phyloP scores from a whole-genome alignment of 2,888 invertebrate species.

The Nipponacmea schrenckii region DNA sequence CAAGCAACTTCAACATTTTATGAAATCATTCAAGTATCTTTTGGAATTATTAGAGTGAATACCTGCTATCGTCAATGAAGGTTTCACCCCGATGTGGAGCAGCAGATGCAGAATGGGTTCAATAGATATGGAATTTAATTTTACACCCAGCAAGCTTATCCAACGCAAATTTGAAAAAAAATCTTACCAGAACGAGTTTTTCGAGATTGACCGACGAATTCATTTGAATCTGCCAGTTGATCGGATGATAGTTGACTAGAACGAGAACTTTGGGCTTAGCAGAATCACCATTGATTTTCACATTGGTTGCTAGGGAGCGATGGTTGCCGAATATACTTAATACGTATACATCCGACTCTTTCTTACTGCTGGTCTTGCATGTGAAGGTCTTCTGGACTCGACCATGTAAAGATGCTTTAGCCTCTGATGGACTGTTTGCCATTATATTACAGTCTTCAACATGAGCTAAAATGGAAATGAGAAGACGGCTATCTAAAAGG shows the following conservation, averaged over 20 bases:
- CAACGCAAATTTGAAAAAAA: too few species aligned
- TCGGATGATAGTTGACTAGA: conserved; percentile 28
- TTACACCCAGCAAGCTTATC: too few species aligned
- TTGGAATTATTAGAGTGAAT: too few species aligned
- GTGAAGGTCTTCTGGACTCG: conserved; percentile 12
- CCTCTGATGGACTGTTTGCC: conserved; percentile 8
- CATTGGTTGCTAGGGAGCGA: conserved; percentile 19
- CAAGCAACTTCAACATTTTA: background rate
- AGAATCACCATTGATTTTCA: conserved; percentile 19
- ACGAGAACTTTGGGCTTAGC: conserved; percentile 11
- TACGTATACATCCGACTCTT: conserved; percentile 18
- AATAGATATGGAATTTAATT: too few species aligned
- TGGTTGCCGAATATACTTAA: conserved; percentile 32
- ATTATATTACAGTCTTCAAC: conserved; percentile 11
- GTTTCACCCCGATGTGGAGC: too few species aligned
- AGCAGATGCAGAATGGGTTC: too few species aligned
- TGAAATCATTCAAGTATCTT: background rate
- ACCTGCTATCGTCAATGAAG: too few species aligned
- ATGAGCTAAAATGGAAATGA: conserved; percentile 4
- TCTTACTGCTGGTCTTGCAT: conserved; percentile 10
- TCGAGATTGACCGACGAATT: background rate
- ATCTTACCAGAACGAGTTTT: conserved; percentile 24
- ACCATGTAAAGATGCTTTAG: conserved; percentile 11
- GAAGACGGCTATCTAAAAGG: background rate
- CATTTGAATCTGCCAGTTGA: conserved; percentile 22